These are phyloP conservation scores for Antechinus flavipes DNA, from an alignment of 2,113 vertebrate species.

Conservation along the genomic window DNA sequence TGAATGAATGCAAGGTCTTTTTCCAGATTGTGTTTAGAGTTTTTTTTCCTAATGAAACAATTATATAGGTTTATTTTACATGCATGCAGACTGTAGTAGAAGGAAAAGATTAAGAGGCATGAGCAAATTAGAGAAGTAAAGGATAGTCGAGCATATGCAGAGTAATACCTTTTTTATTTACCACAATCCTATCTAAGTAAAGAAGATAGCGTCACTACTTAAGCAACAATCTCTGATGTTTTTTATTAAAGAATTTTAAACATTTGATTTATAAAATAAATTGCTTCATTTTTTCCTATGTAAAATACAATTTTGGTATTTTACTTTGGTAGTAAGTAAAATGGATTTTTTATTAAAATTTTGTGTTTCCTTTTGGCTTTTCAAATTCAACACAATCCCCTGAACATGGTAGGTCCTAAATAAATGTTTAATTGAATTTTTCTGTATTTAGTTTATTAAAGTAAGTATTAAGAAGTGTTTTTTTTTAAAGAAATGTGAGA, in stretches of 20 bases:
- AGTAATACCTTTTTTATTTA: constrained; percentile 61
- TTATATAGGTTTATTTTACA: constrained; percentile 60
- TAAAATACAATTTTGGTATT: constrained; percentile 41
- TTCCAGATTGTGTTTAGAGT: constrained; percentile 59
- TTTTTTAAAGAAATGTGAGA: constrained; percentile 43
- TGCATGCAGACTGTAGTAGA: constrained; percentile 33
- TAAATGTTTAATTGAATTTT: constrained; percentile 16
- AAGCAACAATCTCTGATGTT: constrained; percentile 28
- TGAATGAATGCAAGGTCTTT: constrained; percentile 32
- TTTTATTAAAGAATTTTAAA: constrained; percentile 34
- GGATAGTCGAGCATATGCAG: constrained; percentile 54
- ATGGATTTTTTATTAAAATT: background rate
- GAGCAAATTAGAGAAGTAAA: constrained; percentile 57
- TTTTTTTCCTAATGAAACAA: constrained; percentile 51
- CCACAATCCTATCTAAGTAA: background rate
- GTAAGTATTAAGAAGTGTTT: background rate
- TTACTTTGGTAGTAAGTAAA: background rate
- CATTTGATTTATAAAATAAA: constrained; percentile 34
- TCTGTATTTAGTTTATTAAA: constrained; percentile 46
- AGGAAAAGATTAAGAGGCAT: constrained; percentile 70
- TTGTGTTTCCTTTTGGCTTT: background rate
- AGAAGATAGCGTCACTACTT: constrained; percentile 4
- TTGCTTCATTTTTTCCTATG: constrained; percentile 26
- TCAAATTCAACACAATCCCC: background rate
- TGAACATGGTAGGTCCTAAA: background rate